Percentiles rank a stretch among this genome's conserved stretches.
Conservation (phyloP, 2,888 invertebrate genomes). For the Hipparchia sbordonii region DNA sequence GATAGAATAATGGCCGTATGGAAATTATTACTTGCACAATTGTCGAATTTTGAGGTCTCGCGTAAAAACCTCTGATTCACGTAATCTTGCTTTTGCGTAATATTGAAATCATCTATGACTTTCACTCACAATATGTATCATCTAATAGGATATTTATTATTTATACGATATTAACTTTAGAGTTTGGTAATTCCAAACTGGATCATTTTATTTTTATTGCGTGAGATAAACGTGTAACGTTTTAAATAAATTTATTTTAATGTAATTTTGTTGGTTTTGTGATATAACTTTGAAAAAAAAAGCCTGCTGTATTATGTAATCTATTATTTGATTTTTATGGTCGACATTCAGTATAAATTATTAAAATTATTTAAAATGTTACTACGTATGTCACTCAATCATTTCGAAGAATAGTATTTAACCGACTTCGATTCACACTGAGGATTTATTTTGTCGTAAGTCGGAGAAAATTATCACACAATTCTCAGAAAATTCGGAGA, state of each 20-base stretch:
- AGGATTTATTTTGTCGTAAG: too few relatives aligned
- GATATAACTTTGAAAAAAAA: too few relatives aligned
- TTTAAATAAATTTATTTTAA: background rate
- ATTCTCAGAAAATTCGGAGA: too few relatives aligned
- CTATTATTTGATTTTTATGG: too few relatives aligned
- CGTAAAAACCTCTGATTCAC: constrained; percentile 24
- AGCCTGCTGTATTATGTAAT: too few relatives aligned
- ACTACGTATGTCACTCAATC: too few relatives aligned
- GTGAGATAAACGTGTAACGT: background rate
- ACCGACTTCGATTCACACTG: too few relatives aligned
- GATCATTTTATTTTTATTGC: constrained; percentile 3
- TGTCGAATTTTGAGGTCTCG: constrained; percentile 12
- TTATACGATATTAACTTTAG: background rate
- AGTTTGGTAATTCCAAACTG: constrained; percentile 3
- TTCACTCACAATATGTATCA: background rate
- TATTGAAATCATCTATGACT: constrained; percentile 9
- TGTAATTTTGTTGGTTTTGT: too few relatives aligned
- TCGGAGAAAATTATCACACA: too few relatives aligned
- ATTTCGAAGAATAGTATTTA: too few relatives aligned
- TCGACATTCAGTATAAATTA: too few relatives aligned
- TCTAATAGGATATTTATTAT: constrained; percentile 2
- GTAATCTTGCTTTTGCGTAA: background rate
- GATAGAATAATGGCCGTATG: constrained; percentile 47
- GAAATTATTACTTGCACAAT: constrained; percentile 44
- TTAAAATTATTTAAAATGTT: too few relatives aligned